Percentiles rank a stretch among this genome's conserved stretches.
These are phyloP conservation scores for Graptemys geographica DNA, from an alignment of 2,797 vertebrate species.

Conservation along the genomic window DNA sequence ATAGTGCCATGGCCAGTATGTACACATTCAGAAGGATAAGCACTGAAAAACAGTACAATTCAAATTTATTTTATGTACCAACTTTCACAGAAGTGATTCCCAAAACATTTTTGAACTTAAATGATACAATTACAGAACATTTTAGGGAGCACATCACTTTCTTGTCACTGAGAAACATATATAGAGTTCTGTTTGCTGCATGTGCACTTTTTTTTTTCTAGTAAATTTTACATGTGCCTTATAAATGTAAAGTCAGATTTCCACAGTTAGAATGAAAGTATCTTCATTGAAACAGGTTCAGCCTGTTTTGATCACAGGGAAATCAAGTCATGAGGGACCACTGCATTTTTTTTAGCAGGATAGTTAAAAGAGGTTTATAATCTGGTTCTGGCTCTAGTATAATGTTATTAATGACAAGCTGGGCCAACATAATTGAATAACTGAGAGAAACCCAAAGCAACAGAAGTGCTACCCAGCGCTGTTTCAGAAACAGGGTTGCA, in stretches of 20 bases:
- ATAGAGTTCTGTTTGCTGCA: background rate
- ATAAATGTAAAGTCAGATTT: background rate
- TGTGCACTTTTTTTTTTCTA: background rate
- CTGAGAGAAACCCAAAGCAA: background rate
- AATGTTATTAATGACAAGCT: background rate
- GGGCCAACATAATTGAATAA: background rate
- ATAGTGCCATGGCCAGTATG: background rate
- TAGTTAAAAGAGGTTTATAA: background rate
- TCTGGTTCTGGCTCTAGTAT: background rate
- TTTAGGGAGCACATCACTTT: background rate
- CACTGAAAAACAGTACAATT: background rate
- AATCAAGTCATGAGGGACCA: background rate
- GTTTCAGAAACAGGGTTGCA: background rate
- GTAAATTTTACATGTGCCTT: rapidly evolving
- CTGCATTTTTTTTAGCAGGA: background rate
- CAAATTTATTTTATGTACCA: background rate
- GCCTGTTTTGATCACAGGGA: background rate
- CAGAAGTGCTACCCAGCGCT: background rate
- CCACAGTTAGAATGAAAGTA: background rate
- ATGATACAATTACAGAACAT: background rate
- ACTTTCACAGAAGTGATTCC: background rate
- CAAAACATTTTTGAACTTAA: background rate
- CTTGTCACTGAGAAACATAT: background rate
- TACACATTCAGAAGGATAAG: background rate
- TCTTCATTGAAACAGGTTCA: background rate